These are phyloP conservation scores for Styela plicata DNA, from an alignment of 23 tunicate species.

Conservation along the genomic window DNA sequence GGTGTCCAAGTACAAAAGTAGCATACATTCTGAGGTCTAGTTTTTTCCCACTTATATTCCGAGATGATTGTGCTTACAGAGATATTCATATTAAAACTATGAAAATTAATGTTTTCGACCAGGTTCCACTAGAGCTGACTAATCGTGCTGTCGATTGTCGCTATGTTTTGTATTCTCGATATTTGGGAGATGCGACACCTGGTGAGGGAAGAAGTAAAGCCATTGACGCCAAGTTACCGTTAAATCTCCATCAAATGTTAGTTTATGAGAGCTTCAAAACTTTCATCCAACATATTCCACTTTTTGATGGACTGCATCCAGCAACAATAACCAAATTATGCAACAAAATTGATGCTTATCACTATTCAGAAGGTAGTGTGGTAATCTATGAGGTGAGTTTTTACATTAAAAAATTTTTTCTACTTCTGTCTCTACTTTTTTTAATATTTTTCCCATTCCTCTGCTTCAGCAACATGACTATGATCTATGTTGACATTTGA, in stretches of 20 bases:
- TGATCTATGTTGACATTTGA: too few relatives aligned
- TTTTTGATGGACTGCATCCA: conserved; percentile 56
- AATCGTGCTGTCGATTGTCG: conserved; percentile 75
- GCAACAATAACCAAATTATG: conserved; percentile 73
- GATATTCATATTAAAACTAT: too few relatives aligned
- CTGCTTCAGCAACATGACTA: too few relatives aligned
- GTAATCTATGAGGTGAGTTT: conserved; percentile 75
- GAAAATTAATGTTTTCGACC: neutral
- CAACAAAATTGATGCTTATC: conserved; percentile 52
- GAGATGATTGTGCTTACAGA: too few relatives aligned
- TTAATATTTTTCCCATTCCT: too few relatives aligned
- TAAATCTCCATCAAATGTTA: conserved; percentile 50
- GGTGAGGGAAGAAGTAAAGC: conserved; percentile 52
- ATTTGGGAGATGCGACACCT: conserved; percentile 74
- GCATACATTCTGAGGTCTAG: too few relatives aligned
- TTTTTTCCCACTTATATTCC: too few relatives aligned
- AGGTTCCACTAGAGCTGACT: conserved; percentile 57
- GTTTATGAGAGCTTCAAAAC: conserved; percentile 75
- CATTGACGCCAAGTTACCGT: conserved; percentile 25
- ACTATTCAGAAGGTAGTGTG: conserved; percentile 66
- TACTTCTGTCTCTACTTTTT: too few relatives aligned
- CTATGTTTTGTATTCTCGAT: conserved; percentile 63
- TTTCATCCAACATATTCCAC: conserved; percentile 60
- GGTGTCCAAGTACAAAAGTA: too few relatives aligned
- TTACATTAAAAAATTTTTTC: neutral